Conservation (phyloP, 2,888 invertebrate species). For the Noctua comes region DNA sequence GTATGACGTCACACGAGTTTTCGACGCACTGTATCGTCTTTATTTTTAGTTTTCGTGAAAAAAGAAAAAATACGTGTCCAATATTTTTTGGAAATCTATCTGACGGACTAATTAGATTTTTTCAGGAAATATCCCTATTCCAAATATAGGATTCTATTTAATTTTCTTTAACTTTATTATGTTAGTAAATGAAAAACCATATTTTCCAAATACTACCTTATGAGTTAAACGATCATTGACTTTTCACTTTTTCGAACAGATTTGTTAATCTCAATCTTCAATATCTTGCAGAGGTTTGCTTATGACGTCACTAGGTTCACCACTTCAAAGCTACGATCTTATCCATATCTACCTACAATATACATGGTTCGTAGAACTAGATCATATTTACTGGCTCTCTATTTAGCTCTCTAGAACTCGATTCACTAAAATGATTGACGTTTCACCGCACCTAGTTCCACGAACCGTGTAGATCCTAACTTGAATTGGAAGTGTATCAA, state of each 20-base stretch:
- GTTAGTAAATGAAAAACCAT: neutral
- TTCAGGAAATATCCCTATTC: too few species aligned
- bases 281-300: neutral
- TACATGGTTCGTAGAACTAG: neutral
- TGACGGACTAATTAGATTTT: too few species aligned
- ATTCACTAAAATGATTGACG: conserved; percentile 55
- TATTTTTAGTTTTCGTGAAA: too few species aligned
- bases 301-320: neutral
- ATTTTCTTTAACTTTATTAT: neutral
- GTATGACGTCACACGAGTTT: too few species aligned
- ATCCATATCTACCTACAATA: neutral
- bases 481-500: conserved; percentile 35
- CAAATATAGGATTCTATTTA: neutral
- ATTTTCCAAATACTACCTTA: neutral
- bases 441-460: conserved; percentile 27
- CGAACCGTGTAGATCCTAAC: conserved; percentile 32
- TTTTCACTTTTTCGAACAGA: neutral
- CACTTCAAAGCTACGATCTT: neutral
- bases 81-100: too few species aligned
- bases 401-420: neutral
- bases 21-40: too few species aligned
- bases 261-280: neutral
- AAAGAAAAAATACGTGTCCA: too few species aligned
- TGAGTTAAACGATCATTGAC: neutral
- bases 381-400: conserved; percentile 5